Evolutionary conservation across 1,140 invertebrate genomes (phyloP), one percentile per base, ranked within the genome.

Genomic region (Philopotamus ludificatus): DNA sequence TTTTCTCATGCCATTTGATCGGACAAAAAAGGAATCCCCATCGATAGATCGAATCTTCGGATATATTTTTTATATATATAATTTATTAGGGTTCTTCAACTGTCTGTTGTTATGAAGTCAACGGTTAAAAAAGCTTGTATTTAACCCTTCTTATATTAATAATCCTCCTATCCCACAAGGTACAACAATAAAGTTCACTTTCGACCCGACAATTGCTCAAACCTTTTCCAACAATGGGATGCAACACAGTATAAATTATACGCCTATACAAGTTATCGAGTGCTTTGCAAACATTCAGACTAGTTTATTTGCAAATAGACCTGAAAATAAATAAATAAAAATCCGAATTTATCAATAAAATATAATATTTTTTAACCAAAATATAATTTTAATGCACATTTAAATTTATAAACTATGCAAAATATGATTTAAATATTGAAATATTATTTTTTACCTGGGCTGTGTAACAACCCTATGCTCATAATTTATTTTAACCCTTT

Each of bases 251-350:
- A 53, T 70, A 66, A 70, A 65, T 70, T 65, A 66, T 66, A 70
- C 64, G 68, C 64, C 60, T 66, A 49, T 70, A 59, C 53, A 70
- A 66, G 16, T 64, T 66, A 70, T 70, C 63, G 64, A 70, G 68
- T 70, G 60, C 55, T 63, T 60, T 51, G 57, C 63, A 65, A 57
- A 57, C 53, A 26, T 53, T 16, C 22, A 15, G 16, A 57, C 25
- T 54, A 18, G 51, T 34, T 34, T 34, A 54, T 54, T 12, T 21
- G 15, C 28, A 7, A 34, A 34, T 34, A 34, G 28, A 7, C 12
- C 28, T 15, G 55, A 58, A 62, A 34, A 62, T 62, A 51, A 62
- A 62, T 62, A 50, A 50, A 62, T 62, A 50, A 23, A 62, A 62
- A 62, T 62, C 59, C 22, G n/a, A n/a, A n/a, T 15, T 9, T 26